Percentiles rank a stretch among this genome's conserved stretches.
Conservation (phyloP, 2,888 invertebrate species). For the Drosophila kuntzei region DNA sequence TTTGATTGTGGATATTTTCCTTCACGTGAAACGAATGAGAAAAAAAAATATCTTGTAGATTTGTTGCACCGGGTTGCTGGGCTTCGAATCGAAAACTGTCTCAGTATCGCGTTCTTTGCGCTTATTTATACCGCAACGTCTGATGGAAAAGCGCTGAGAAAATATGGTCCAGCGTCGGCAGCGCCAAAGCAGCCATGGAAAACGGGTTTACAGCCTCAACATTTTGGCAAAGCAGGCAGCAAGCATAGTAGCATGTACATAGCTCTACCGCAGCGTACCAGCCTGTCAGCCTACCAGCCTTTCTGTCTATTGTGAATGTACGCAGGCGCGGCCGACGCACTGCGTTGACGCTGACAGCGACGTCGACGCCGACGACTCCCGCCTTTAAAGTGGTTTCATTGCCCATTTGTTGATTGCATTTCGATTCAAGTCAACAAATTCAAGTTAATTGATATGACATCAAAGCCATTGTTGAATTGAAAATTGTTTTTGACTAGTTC, state of each 20-base stretch:
- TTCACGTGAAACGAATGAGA: conserved; percentile 30
- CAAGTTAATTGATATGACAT: conserved; percentile 59
- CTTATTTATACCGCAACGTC: conserved; percentile 72
- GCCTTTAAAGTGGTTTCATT: conserved; percentile 42
- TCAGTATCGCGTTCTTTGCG: conserved; percentile 71
- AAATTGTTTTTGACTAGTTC: conserved; percentile 47
- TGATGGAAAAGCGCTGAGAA: conserved; percentile 46
- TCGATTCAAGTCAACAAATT: conserved; percentile 35
- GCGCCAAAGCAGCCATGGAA: conserved; percentile 35
- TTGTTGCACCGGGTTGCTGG: conserved; percentile 43
- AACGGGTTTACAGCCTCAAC: conserved; percentile 61
- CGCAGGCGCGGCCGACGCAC: conserved; percentile 64
- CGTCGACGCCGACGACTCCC: conserved; percentile 28
- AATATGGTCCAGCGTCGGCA: conserved; percentile 55
- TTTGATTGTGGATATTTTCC: conserved; percentile 32
- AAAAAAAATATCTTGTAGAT: conserved; percentile 48
- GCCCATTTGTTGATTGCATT: conserved; percentile 57
- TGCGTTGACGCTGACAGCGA: conserved; percentile 11
- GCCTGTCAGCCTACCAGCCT: conserved; percentile 1
- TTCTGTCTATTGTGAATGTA: conserved; percentile 50
- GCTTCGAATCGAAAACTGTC: conserved; percentile 73
- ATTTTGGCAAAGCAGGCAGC: conserved; percentile 39
- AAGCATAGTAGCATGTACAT: too few species aligned
- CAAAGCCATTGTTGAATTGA: conserved; percentile 68
- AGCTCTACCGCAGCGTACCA: conserved; percentile 1